phyloP scores from a whole-genome alignment of 2,888 invertebrate genomes.

The Phyllotreta cruciferae region DNA sequence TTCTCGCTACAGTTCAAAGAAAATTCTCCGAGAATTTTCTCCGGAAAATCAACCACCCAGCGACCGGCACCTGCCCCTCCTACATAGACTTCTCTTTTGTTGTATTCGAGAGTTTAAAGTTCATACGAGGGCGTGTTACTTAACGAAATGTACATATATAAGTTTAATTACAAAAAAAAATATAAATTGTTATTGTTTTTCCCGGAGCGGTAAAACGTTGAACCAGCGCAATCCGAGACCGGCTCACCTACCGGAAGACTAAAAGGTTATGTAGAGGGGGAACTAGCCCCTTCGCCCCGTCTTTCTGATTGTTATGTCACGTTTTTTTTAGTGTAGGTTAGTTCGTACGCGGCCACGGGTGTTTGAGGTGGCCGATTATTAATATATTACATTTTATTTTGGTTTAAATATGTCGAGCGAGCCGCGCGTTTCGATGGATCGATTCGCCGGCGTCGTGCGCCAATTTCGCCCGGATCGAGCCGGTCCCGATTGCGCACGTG shows the following conservation, averaged over 20 bases:
- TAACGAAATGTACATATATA: conserved; percentile 35
- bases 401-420: background rate
- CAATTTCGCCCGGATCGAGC: conserved; percentile 49
- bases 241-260: conserved; percentile 46
- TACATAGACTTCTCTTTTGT: conserved; percentile 21
- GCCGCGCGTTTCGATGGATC: background rate
- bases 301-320: conserved; percentile 52
- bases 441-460: background rate
- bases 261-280: conserved; percentile 47
- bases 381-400: conserved; percentile 32
- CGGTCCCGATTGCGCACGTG: conserved; percentile 51
- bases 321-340: conserved; percentile 39
- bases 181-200: conserved; percentile 43
- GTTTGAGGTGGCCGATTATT: conserved; percentile 41
- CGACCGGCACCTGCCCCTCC: conserved; percentile 13
- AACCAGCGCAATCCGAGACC: conserved; percentile 44
- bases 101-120: conserved; percentile 15
- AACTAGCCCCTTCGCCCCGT: conserved; percentile 52
- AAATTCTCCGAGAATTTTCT: too few species aligned
- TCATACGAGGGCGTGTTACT: conserved; percentile 9
- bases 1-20: too few species aligned
- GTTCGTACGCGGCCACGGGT: conserved; percentile 40
- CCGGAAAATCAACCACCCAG: too few species aligned
- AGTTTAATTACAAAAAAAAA: conserved; percentile 32
- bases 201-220: conserved; percentile 38